Conservation (phyloP, 2,113 vertebrate species). For the Felis chaus region DNA sequence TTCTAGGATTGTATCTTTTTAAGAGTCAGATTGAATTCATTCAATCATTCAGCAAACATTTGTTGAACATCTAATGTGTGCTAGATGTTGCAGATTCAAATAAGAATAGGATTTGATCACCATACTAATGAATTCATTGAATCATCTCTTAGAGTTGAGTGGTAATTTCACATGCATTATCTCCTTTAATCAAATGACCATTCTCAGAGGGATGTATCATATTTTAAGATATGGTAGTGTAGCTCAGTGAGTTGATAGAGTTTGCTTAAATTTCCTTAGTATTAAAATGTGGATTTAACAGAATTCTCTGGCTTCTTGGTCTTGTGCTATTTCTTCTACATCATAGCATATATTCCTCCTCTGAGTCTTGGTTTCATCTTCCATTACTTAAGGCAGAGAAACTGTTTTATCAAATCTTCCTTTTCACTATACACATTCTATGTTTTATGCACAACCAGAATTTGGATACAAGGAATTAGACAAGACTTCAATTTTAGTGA, state of each 20-base stretch:
- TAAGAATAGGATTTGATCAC: background rate
- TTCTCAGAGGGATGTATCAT: background rate
- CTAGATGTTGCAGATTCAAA: background rate
- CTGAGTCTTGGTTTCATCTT: background rate
- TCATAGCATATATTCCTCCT: background rate
- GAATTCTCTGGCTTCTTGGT: background rate
- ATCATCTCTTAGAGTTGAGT: background rate
- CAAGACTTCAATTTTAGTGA: background rate
- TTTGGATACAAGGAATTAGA: constrained; percentile 30
- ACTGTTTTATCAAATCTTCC: background rate
- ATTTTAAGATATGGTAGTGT: background rate
- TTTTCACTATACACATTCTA: background rate
- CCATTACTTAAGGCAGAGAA: background rate
- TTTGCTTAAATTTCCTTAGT: background rate
- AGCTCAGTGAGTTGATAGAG: background rate
- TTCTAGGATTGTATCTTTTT: background rate
- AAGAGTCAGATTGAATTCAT: background rate
- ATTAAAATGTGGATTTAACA: background rate
- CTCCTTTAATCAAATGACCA: background rate
- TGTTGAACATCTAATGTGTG: background rate
- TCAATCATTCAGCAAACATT: background rate
- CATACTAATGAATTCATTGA: background rate
- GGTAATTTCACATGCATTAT: background rate
- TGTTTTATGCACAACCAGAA: background rate
- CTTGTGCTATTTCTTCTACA: background rate